Conservation (phyloP, 2,888 invertebrate species). For the Adineta ricciae region DNA sequence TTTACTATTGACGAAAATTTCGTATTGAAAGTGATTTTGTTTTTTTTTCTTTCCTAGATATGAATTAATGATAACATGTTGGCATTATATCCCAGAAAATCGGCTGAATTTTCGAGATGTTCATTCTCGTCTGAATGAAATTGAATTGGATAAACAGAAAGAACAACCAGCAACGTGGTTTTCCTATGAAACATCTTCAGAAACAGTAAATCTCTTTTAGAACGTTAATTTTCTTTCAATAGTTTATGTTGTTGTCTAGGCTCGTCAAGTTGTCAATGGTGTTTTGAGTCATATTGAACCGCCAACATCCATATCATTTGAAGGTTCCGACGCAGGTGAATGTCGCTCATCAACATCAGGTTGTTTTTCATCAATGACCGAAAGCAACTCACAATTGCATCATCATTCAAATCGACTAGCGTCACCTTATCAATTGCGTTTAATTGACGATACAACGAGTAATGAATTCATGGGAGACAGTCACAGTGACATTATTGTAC, state of each 20-base stretch:
- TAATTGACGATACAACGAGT: slow-evolving; percentile 6
- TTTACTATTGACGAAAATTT: not conserved
- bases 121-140: not conserved
- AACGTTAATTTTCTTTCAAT: not conserved
- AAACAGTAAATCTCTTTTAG: not conserved
- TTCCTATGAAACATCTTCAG: not conserved
- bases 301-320: not conserved
- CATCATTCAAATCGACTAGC: not conserved
- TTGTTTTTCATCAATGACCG: not conserved
- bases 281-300: not conserved
- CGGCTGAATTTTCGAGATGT: not conserved
- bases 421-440: not conserved
- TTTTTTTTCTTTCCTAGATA: not conserved
- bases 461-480: not conserved
- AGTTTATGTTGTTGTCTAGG: not conserved
- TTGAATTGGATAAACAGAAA: not conserved
- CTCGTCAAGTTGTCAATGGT: not conserved
- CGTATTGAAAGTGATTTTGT: too few species aligned
- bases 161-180: not conserved
- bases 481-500: slow-evolving; percentile 7
- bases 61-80: not conserved
- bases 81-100: not conserved
- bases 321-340: not conserved
- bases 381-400: not conserved
- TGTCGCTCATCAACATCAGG: slow-evolving; percentile 15